Conservation (phyloP, 2,888 invertebrate genomes). For the Geophilus truncorum region DNA sequence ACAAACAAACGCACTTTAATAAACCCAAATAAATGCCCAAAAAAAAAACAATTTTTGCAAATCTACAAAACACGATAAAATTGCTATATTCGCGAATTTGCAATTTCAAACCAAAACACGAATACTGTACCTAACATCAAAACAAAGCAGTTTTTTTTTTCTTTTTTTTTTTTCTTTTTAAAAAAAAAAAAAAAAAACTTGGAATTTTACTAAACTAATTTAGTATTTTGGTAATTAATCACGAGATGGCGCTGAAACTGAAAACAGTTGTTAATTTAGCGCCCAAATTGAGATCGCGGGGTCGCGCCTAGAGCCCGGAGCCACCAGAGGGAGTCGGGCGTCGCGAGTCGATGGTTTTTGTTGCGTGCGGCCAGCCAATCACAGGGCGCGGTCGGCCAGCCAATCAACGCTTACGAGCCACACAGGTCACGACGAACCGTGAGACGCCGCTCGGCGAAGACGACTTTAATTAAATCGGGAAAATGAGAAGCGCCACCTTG, state of each 20-base stretch:
- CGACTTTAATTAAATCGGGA: conserved; percentile 3
- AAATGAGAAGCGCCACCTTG: neutral
- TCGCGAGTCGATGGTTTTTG: neutral
- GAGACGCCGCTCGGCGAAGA: neutral
- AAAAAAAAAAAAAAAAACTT: too few relatives aligned
- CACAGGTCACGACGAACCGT: neutral
- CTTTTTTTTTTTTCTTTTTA: too few relatives aligned
- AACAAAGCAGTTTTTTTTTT: too few relatives aligned
- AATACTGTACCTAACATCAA: neutral
- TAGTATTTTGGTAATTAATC: too few relatives aligned
- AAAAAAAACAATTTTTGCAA: too few relatives aligned
- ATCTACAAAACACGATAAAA: too few relatives aligned
- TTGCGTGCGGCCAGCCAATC: neutral
- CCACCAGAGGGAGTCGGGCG: too few relatives aligned
- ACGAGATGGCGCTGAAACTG: too few relatives aligned
- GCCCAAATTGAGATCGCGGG: neutral
- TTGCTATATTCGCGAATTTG: too few relatives aligned
- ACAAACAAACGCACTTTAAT: too few relatives aligned
- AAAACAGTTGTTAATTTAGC: neutral
- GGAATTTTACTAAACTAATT: too few relatives aligned
- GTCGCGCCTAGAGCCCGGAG: neutral
- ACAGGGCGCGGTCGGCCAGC: neutral
- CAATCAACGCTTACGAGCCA: neutral
- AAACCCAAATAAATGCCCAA: too few relatives aligned
- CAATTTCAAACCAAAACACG: neutral